phyloP scores from a whole-genome alignment of 2,888 invertebrate genomes.

The Acrobasis repandana region DNA sequence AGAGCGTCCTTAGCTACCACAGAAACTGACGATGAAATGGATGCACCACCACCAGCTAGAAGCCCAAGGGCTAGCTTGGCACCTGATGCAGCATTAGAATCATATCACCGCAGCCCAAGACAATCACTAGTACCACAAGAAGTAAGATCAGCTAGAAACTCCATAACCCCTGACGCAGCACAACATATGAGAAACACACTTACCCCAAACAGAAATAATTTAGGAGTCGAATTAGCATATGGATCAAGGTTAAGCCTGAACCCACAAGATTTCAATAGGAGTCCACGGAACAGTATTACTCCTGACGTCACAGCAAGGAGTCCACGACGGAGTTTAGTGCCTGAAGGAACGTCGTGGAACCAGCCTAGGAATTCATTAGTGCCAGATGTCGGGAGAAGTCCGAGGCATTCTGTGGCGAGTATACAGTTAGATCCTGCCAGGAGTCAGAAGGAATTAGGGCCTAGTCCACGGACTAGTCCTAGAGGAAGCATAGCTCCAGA shows the following conservation, averaged over 20 bases:
- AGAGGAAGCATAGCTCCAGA: conserved; percentile 81
- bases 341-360: conserved; percentile 80
- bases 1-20: conserved; percentile 84
- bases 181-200: conserved; percentile 81
- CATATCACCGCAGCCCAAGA: conserved; percentile 81
- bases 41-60: conserved; percentile 65
- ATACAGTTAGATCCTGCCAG: conserved; percentile 73
- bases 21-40: conserved; percentile 83
- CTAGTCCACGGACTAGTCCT: conserved; percentile 82
- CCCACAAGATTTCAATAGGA: conserved; percentile 80
- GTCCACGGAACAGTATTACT: conserved; percentile 76
- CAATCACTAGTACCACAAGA: conserved; percentile 80
- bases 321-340: conserved; percentile 84
- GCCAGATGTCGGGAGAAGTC: conserved; percentile 83
- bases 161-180: conserved; percentile 83
- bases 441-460: conserved; percentile 74
- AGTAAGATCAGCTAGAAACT: conserved; percentile 83
- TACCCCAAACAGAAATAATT: conserved; percentile 83
- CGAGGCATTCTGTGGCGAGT: conserved; percentile 82
- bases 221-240: conserved; percentile 82
- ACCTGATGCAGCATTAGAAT: conserved; percentile 78
- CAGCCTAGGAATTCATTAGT: conserved; percentile 84
- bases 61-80: conserved; percentile 84
- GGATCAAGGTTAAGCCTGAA: conserved; percentile 83
- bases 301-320: conserved; percentile 78